phyloP scores from a whole-genome alignment of 2,113 vertebrate genomes.

The Cinclus mexicanus region DNA sequence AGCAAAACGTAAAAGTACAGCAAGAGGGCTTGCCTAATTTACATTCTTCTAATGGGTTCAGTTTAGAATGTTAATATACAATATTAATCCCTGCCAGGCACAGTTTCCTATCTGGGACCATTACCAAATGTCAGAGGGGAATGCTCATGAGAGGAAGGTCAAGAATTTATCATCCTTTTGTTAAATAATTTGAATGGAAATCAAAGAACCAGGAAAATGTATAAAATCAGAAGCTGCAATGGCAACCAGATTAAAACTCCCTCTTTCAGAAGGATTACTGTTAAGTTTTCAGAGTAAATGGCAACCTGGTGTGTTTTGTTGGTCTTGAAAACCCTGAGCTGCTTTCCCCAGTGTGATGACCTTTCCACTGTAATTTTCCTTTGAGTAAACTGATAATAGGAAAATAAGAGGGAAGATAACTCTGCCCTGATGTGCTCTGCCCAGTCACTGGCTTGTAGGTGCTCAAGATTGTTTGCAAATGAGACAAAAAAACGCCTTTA shows the following conservation, averaged over 20 bases:
- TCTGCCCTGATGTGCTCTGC: background rate
- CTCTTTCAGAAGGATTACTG: conserved; percentile 72
- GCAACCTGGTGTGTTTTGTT: conserved; percentile 69
- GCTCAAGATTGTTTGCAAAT: background rate
- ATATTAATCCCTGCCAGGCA: background rate
- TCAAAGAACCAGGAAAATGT: conserved; percentile 71
- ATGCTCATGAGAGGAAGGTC: conserved; percentile 66
- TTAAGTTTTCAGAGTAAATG: conserved; percentile 74
- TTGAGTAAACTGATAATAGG: conserved; percentile 34
- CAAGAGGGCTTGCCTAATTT: background rate
- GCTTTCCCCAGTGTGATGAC: conserved; percentile 59
- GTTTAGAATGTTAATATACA: conserved; percentile 34
- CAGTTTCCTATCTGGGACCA: background rate
- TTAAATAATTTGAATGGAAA: conserved; percentile 81
- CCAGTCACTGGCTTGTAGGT: background rate
- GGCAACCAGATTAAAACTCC: conserved; percentile 63
- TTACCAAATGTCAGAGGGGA: conserved; percentile 63
- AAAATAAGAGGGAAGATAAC: background rate
- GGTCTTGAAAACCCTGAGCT: conserved; percentile 59
- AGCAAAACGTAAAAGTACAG: background rate
- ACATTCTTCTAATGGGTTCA: background rate
- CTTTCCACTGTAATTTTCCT: conserved; percentile 58
- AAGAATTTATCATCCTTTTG: conserved; percentile 77
- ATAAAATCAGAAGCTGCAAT: conserved; percentile 67
- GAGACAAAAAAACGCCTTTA: background rate